Evolutionary conservation across 2,113 vertebrate species (phyloP).

Genomic region (Brienomyrus brachyistius): DNA sequence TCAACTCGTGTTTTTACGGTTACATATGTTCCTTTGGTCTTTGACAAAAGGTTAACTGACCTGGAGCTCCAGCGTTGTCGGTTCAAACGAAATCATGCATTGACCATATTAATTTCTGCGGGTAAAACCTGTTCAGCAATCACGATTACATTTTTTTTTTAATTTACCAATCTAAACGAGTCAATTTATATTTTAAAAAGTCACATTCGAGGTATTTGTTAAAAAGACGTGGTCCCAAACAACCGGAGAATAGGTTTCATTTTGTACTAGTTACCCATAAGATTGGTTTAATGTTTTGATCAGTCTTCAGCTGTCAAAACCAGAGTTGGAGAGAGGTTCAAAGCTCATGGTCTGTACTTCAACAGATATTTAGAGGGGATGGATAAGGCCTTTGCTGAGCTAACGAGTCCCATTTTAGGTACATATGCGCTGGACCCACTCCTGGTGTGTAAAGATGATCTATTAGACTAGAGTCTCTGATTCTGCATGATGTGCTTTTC

Average conservation of each 20-base stretch:
- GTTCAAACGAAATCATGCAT: not conserved
- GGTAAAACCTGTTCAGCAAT: not conserved
- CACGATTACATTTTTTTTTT: not conserved
- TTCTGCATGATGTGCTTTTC: constrained; percentile 19
- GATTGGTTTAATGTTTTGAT: not conserved
- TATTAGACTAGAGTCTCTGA: constrained; percentile 30
- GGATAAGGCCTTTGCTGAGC: not conserved
- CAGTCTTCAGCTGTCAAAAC: not conserved
- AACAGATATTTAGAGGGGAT: not conserved
- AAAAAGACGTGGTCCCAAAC: not conserved
- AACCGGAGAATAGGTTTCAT: not conserved
- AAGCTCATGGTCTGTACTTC: not conserved
- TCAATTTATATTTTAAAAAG: not conserved
- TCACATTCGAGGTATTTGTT: not conserved
- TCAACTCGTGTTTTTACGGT: not conserved
- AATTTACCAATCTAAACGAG: not conserved
- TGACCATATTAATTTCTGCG: not conserved
- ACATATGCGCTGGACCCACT: not conserved
- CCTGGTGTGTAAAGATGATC: constrained; percentile 20
- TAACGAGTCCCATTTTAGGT: not conserved
- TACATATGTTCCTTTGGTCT: not conserved
- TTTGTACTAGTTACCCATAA: not conserved
- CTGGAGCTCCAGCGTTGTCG: not conserved
- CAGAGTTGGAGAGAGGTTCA: not conserved
- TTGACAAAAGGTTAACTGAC: not conserved